A percentile compares a stretch with the other conserved stretches of the same genome.
phyloP scores from a whole-genome alignment of 2,113 vertebrate species.

The human (Homo sapiens) region GRCh38 chr17:73355501-73356000 shows the following conservation, averaged over 20 bases:
- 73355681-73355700: neutral
- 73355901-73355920: neutral
- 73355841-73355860: neutral
- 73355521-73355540: no score
- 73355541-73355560: no score
- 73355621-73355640: accelerated
- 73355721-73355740: neutral
- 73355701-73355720: neutral
- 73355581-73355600: no score
- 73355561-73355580: no score
- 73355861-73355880: neutral
- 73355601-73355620: no score
- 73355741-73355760: neutral
- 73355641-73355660: no score
- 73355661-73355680: neutral
- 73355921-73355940: no score
- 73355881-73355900: neutral
- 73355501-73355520: no score
- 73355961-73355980: neutral
- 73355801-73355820: neutral
- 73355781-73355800: neutral
- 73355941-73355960: accelerated
- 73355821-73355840: accelerated
- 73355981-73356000: accelerated
- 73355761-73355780: no score